Evolutionary conservation across 2,888 invertebrate species (phyloP).

Genomic region (Pardosa pseudoannulata): DNA sequence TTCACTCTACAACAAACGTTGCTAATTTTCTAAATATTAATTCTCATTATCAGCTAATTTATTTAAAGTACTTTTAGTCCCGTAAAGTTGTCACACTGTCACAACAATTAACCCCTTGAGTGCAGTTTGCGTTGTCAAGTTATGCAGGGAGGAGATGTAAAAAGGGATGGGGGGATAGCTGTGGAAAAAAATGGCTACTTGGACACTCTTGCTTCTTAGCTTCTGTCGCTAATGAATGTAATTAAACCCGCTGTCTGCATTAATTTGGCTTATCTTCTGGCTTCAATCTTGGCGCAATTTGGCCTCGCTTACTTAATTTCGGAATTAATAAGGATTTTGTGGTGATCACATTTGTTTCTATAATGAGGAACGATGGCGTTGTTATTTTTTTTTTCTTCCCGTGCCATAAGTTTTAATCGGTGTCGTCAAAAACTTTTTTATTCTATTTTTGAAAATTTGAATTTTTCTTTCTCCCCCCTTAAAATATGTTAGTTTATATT

Average conservation of each 20-base stretch:
- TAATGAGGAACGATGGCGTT: conserved; percentile 42
- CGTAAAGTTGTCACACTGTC: conserved; percentile 59
- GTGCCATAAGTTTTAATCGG: neutral
- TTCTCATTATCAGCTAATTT: conserved; percentile 72
- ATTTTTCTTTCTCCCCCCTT: neutral
- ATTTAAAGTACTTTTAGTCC: conserved; percentile 70
- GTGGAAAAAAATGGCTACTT: conserved; percentile 52
- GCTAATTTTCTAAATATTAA: conserved; percentile 71
- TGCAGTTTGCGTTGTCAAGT: conserved; percentile 64
- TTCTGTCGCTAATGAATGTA: conserved; percentile 58
- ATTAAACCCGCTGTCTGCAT: conserved; percentile 70
- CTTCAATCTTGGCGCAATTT: conserved; percentile 52
- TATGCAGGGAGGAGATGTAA: neutral
- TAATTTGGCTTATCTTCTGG: conserved; percentile 68
- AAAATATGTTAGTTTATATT: neutral
- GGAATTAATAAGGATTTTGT: conserved; percentile 65
- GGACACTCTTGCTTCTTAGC: conserved; percentile 64
- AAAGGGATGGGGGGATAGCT: neutral
- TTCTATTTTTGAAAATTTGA: no score
- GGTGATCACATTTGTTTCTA: conserved; percentile 53
- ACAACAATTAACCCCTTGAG: conserved; percentile 70
- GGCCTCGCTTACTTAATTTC: conserved; percentile 64
- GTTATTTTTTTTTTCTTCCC: neutral
- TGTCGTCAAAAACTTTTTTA: neutral
- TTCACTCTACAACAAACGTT: conserved; percentile 36